These are phyloP conservation scores for Argynnis bischoffii DNA, from an alignment of 2,888 invertebrate species.

Conservation along the genomic window DNA sequence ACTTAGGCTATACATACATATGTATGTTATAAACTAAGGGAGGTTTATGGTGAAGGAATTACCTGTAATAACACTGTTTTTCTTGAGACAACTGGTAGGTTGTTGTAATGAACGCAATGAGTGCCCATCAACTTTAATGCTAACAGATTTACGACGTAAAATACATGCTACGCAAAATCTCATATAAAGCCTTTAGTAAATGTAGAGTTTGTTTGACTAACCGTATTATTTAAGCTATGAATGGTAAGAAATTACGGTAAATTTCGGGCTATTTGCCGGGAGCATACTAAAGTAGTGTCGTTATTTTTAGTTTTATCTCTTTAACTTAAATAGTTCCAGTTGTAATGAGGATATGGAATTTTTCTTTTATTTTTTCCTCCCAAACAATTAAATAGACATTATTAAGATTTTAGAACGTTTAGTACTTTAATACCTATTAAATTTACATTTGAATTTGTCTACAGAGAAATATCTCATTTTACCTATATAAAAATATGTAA, in stretches of 20 bases:
- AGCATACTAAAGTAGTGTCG: slow-evolving; percentile 6
- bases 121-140: slow-evolving; percentile 27
- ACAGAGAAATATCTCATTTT: too few relatives aligned
- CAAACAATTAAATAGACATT: too few relatives aligned
- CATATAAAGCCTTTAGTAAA: slow-evolving; percentile 10
- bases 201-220: slow-evolving; percentile 1
- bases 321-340: too few relatives aligned
- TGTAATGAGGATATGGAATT: too few relatives aligned
- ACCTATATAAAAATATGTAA: too few relatives aligned
- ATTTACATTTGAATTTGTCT: too few relatives aligned
- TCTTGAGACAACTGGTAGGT: slow-evolving; percentile 4
- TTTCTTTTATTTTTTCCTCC: too few relatives aligned
- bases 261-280: background rate
- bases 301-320: background rate
- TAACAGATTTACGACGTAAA: slow-evolving; percentile 25
- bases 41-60: slow-evolving; percentile 4
- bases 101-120: slow-evolving; percentile 21
- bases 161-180: slow-evolving; percentile 15
- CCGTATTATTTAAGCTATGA: slow-evolving; percentile 8
- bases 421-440: too few relatives aligned
- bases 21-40: background rate
- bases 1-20: background rate
- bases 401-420: too few relatives aligned
- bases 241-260: background rate
- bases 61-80: slow-evolving; percentile 21